A percentile compares a stretch with the other conserved stretches of the same genome.
These are phyloP conservation scores for Drosophila prostipennis DNA, from an alignment of 2,888 invertebrate genomes.

Conservation along the genomic window DNA sequence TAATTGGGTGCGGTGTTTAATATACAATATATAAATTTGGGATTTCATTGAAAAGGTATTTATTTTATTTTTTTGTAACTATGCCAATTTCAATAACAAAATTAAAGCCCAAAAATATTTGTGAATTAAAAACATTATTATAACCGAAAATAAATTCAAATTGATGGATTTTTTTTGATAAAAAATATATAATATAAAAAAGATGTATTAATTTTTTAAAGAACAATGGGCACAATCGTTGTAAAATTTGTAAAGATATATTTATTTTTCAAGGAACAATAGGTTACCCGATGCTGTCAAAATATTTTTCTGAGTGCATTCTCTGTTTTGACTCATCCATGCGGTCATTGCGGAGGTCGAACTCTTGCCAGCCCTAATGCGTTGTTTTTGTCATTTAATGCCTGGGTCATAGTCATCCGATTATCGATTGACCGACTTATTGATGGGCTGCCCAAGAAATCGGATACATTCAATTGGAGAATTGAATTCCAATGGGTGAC, in stretches of 20 bases:
- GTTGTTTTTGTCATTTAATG: conserved; percentile 48
- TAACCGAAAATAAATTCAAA: too few species aligned
- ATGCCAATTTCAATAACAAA: too few species aligned
- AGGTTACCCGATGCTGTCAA: too few species aligned
- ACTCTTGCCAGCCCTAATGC: conserved; percentile 49
- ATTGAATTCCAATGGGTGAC: conserved; percentile 37
- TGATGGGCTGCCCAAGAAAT: conserved; percentile 30
- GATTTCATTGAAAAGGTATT: too few species aligned
- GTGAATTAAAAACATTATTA: too few species aligned
- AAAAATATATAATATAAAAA: too few species aligned
- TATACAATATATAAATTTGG: background rate
- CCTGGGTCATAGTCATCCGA: conserved; percentile 46
- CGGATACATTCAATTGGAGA: conserved; percentile 36
- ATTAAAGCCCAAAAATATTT: background rate
- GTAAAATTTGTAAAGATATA: too few species aligned
- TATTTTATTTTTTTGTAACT: too few species aligned
- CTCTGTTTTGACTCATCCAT: conserved; percentile 59
- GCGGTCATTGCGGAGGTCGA: conserved; percentile 53
- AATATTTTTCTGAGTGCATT: conserved; percentile 24
- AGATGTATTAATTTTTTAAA: too few species aligned
- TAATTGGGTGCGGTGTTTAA: background rate
- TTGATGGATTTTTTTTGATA: too few species aligned
- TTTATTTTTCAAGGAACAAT: too few species aligned
- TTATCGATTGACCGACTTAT: conserved; percentile 69
- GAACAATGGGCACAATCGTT: too few species aligned